Percentiles rank a stretch among this genome's conserved stretches.
Conservation (phyloP, 23 tunicate genomes). For the Botrylloides violaceus region DNA sequence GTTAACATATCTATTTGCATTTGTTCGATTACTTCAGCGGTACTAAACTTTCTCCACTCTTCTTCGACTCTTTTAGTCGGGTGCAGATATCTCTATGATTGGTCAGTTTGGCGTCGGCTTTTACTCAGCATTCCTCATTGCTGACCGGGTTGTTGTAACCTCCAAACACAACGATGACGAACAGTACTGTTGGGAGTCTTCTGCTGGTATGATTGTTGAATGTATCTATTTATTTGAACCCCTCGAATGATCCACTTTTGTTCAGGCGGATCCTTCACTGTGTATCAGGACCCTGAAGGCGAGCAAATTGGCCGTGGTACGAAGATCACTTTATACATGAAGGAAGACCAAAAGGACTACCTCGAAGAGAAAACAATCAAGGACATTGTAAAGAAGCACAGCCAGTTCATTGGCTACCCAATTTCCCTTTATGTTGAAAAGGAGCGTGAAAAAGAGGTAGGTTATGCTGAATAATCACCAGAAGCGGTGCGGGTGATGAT, state of each 20-base stretch:
- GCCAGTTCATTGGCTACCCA: conserved; percentile 94
- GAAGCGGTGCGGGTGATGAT: conserved; percentile 71
- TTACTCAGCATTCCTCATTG: conserved; percentile 93
- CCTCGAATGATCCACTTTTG: neutral
- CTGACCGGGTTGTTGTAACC: conserved; percentile 77
- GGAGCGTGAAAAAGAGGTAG: conserved; percentile 89
- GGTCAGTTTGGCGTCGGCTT: conserved; percentile 98
- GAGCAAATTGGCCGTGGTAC: conserved; percentile 58
- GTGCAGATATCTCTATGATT: conserved; percentile 98
- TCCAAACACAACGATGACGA: conserved; percentile 98
- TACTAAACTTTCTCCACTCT: too few relatives aligned
- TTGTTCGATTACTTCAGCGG: neutral
- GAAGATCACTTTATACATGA: conserved; percentile 71
- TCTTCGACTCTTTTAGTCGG: conserved; percentile 74
- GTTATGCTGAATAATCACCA: conserved; percentile 50
- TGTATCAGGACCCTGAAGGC: conserved; percentile 21
- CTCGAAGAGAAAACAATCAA: conserved; percentile 89
- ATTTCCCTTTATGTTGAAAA: conserved; percentile 94
- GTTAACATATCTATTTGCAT: neutral
- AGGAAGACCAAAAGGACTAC: conserved; percentile 94
- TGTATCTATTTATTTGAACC: too few relatives aligned
- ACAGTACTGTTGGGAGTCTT: conserved; percentile 84
- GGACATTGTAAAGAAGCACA: conserved; percentile 96
- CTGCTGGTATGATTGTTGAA: conserved; percentile 39
- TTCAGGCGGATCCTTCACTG: conserved; percentile 75